Evolutionary conservation across 1,140 invertebrate species (phyloP).

Genomic region (Riptortus pedestris): DNA sequence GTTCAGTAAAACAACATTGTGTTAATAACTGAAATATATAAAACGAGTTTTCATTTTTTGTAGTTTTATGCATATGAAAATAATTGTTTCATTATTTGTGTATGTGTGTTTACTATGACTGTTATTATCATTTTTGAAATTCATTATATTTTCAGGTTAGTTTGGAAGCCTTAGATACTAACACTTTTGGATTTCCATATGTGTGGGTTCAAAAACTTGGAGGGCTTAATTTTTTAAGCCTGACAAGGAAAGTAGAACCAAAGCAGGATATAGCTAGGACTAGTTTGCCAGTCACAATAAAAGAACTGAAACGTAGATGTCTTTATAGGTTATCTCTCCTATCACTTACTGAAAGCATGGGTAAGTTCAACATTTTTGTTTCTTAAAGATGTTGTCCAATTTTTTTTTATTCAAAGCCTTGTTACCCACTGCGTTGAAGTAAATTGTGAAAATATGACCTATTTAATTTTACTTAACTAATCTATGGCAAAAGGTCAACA

Average conservation of each 20-base stretch:
- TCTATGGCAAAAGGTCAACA: constrained; percentile 3
- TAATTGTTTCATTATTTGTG: neutral
- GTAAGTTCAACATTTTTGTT: constrained; percentile 37
- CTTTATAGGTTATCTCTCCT: constrained; percentile 61
- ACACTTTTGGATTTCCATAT: constrained; percentile 65
- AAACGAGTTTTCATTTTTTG: no score
- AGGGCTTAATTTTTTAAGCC: constrained; percentile 58
- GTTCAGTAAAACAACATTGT: no score
- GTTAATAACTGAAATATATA: no score
- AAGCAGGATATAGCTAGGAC: constrained; percentile 43
- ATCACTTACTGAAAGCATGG: constrained; percentile 65
- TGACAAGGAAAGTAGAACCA: constrained; percentile 29
- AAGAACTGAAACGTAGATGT: constrained; percentile 57
- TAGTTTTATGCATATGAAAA: no score
- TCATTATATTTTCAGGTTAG: constrained; percentile 27
- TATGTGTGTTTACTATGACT: neutral
- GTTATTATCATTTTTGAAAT: neutral
- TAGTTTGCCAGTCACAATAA: constrained; percentile 53
- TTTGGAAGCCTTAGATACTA: constrained; percentile 24
- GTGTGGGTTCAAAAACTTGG: constrained; percentile 82
- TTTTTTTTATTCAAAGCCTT: constrained; percentile 33
- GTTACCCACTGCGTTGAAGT: constrained; percentile 22
- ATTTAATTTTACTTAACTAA: constrained; percentile 3
- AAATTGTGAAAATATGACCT: neutral
- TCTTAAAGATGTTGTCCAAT: neutral